phyloP scores from a whole-genome alignment of 2,113 vertebrate species.

The Petrocephalus zakoni region DNA sequence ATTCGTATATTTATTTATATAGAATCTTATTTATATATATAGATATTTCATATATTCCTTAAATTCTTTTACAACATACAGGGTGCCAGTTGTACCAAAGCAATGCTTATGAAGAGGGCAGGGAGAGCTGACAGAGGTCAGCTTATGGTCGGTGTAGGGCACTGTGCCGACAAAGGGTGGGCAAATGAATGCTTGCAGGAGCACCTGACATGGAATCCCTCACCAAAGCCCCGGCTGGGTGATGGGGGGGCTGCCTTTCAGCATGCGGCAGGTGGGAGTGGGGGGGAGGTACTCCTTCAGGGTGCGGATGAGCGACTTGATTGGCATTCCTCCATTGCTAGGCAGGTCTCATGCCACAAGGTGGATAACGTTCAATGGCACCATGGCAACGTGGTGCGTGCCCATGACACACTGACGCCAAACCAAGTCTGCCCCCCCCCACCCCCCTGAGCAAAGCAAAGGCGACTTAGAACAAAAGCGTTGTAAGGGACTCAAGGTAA shows the following conservation, averaged over 20 bases:
- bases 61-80: slow-evolving; percentile 62
- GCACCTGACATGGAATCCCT: slow-evolving; percentile 14
- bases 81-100: slow-evolving; percentile 64
- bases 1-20: slow-evolving; percentile 58
- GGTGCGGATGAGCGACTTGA: neutral
- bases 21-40: slow-evolving; percentile 59
- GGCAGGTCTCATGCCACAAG: neutral
- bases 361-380: neutral
- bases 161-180: slow-evolving; percentile 33
- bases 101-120: slow-evolving; percentile 50
- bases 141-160: slow-evolving; percentile 35
- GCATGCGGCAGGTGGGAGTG: slow-evolving; percentile 29
- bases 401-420: slow-evolving; percentile 1
- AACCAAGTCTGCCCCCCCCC: slow-evolving; percentile 18
- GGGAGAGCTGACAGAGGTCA: slow-evolving; percentile 46
- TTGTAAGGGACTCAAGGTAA: slow-evolving; percentile 35
- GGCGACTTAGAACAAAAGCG: slow-evolving; percentile 24
- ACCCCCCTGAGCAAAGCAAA: slow-evolving; percentile 35
- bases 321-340: neutral
- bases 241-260: neutral
- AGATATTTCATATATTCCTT: slow-evolving; percentile 56
- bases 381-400: neutral
- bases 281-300: neutral
- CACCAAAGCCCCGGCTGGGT: neutral
- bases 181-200: slow-evolving; percentile 37